Percentiles rank a stretch among this genome's conserved stretches.
Evolutionary conservation across 2,888 invertebrate genomes (phyloP).

Genomic region (Netelia fuscicornis): DNA sequence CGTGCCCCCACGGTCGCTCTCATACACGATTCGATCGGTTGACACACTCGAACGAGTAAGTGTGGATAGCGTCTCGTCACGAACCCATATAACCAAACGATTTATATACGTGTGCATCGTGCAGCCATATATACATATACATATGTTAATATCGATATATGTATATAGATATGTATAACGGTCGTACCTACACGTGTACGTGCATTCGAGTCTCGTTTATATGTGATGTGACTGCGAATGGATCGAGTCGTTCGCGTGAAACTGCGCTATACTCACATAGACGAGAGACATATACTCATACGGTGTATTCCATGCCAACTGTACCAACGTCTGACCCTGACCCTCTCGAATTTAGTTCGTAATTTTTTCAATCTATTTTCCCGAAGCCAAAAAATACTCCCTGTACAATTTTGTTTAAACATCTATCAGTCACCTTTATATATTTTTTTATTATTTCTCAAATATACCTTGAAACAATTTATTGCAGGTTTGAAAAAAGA

Average conservation of each 20-base stretch:
- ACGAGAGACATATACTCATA: background rate
- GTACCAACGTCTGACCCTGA: no score
- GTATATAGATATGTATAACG: background rate
- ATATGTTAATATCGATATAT: background rate
- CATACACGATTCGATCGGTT: conserved; percentile 42
- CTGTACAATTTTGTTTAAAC: no score
- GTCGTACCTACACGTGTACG: background rate
- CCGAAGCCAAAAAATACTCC: no score
- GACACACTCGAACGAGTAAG: conserved; percentile 38
- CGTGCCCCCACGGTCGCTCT: conserved; percentile 39
- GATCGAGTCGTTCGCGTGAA: conserved; percentile 37
- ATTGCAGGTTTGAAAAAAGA: no score
- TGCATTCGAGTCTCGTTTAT: conserved; percentile 26
- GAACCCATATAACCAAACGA: background rate
- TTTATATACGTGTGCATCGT: background rate
- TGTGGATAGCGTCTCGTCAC: background rate
- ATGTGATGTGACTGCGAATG: conserved; percentile 16
- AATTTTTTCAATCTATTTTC: no score
- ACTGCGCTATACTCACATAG: background rate
- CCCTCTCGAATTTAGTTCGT: background rate
- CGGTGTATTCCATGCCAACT: background rate
- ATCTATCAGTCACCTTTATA: no score
- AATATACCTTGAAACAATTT: no score
- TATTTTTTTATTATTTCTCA: no score
- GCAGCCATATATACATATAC: background rate